Conservation (phyloP, 1,140 invertebrate species). For the Lerema accius region DNA sequence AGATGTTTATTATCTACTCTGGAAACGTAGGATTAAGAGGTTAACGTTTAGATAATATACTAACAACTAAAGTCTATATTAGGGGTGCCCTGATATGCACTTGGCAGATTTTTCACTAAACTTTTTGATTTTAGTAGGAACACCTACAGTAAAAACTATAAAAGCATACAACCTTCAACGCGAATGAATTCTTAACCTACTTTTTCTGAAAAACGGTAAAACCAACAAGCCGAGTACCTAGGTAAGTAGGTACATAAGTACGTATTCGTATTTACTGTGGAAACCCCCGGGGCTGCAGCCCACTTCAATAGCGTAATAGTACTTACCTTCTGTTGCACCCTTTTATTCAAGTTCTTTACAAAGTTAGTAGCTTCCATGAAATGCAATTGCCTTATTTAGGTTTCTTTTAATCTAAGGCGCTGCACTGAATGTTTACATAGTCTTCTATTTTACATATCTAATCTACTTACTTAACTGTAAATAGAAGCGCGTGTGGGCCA, state of each 20-base stretch:
- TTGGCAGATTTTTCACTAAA: no score
- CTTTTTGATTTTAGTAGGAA: no score
- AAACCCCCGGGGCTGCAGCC: conserved; percentile 7
- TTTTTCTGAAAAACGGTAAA: conserved; percentile 15
- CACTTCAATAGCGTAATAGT: conserved; percentile 26
- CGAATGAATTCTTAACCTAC: conserved; percentile 4
- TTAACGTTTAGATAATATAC: no score
- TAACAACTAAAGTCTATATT: no score
- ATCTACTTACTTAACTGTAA: no score
- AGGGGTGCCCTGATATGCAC: no score
- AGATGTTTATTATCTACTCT: no score
- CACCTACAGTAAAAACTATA: no score
- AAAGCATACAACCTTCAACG: background rate
- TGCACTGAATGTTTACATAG: no score
- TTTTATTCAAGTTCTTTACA: conserved; percentile 24
- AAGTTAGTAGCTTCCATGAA: conserved; percentile 12
- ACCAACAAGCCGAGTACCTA: conserved; percentile 9
- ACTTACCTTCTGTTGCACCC: conserved; percentile 16
- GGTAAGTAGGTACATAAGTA: background rate
- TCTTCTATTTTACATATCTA: no score
- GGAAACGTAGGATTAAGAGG: no score
- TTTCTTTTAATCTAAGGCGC: conserved; percentile 16
- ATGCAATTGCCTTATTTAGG: conserved; percentile 22
- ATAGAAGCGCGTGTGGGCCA: no score
- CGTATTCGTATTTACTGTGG: conserved; percentile 7